These are phyloP conservation scores for Acomys russatus DNA, from an alignment of 2,797 vertebrate species.

Conservation along the genomic window DNA sequence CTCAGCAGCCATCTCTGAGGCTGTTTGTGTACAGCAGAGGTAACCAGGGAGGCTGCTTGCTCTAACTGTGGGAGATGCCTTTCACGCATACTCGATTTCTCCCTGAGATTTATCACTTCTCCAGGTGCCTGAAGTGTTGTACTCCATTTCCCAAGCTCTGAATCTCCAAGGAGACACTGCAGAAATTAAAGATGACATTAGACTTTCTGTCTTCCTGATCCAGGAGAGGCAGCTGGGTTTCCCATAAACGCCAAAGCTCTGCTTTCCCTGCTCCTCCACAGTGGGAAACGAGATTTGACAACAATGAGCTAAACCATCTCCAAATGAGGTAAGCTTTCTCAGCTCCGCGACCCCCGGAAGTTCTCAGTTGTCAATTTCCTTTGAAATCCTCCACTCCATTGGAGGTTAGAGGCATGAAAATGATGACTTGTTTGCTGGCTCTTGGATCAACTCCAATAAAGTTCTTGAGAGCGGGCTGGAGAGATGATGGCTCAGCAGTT, in stretches of 20 bases:
- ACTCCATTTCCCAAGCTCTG: background rate
- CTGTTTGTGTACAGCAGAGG: constrained; percentile 68
- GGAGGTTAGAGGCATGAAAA: background rate
- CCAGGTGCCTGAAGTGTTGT: constrained; percentile 28
- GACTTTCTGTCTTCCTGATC: constrained; percentile 69
- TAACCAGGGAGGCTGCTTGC: constrained; percentile 63
- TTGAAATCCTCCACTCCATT: background rate
- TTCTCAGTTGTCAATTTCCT: constrained; percentile 35
- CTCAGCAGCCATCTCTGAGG: constrained; percentile 58
- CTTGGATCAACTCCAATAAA: background rate
- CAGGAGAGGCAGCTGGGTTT: background rate
- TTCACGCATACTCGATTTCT: constrained; percentile 9
- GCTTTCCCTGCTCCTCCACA: background rate
- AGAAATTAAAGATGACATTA: constrained; percentile 35
- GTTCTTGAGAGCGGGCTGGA: background rate
- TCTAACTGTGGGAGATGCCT: constrained; percentile 71
- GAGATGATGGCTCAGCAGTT: background rate
- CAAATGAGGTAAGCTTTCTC: constrained; percentile 65
- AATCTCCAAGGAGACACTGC: background rate
- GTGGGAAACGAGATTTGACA: constrained; percentile 8
- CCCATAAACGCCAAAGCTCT: constrained; percentile 41
- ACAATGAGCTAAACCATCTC: background rate
- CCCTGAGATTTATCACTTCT: constrained; percentile 62
- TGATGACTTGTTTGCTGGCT: background rate
- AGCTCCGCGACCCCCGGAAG: background rate